These are phyloP conservation scores for Steinernema feltiae DNA, from an alignment of 1,140 invertebrate genomes.

Conservation along the genomic window DNA sequence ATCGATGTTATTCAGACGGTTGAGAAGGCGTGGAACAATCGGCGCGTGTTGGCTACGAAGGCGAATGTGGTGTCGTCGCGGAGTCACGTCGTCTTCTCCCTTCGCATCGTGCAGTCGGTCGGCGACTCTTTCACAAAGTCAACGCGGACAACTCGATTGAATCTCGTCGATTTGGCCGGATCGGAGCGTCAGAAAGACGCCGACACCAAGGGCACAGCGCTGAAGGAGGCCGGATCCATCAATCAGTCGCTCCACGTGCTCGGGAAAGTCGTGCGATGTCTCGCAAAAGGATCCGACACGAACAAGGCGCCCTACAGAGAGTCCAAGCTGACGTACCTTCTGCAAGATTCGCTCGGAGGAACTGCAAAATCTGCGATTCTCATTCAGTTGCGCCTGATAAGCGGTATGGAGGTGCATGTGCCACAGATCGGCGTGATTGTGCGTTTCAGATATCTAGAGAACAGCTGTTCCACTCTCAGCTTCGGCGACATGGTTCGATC, in stretches of 20 bases:
- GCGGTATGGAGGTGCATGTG: not conserved
- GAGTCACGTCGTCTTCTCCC: conserved; percentile 60
- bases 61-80: conserved; percentile 60
- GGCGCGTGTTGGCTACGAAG: conserved; percentile 58
- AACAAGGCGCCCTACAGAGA: conserved; percentile 74
- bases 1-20: conserved; percentile 44
- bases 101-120: conserved; percentile 35
- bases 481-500: no score
- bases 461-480: no score
- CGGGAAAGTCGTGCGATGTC: conserved; percentile 77
- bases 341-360: conserved; percentile 80
- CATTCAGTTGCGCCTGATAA: no score
- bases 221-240: conserved; percentile 74
- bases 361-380: conserved; percentile 88
- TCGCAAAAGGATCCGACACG: conserved; percentile 69
- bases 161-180: conserved; percentile 85
- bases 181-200: conserved; percentile 67
- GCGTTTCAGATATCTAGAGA: no score
- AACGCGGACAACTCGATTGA: conserved; percentile 60
- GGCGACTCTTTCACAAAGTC: not conserved
- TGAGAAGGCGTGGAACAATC: conserved; percentile 53
- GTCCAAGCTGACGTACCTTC: conserved; percentile 78
- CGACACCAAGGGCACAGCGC: conserved; percentile 63
- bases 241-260: conserved; percentile 70
- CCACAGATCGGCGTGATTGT: no score